Percentiles rank a stretch among this genome's conserved stretches.
Conservation (phyloP, 1,140 invertebrate species). For the Drosophila bifasciata region DNA sequence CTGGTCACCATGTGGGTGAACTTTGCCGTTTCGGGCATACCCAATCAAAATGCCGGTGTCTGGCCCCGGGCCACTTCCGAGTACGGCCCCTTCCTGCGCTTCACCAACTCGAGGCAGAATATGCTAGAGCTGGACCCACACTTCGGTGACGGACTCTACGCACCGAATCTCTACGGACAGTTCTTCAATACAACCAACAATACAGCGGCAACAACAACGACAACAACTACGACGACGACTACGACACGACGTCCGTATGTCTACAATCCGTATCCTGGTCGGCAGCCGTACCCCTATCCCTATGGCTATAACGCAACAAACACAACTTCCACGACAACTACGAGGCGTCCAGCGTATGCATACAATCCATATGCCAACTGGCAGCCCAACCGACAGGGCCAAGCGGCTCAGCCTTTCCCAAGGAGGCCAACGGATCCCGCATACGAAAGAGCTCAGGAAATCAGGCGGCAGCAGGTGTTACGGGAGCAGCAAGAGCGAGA, state of each 20-base stretch:
- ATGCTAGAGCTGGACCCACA: slow-evolving; percentile 72
- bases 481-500: slow-evolving; percentile 16
- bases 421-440: slow-evolving; percentile 13
- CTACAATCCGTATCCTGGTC: slow-evolving; percentile 31
- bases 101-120: slow-evolving; percentile 57
- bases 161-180: slow-evolving; percentile 59
- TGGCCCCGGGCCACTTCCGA: slow-evolving; percentile 69
- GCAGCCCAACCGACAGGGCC: not conserved
- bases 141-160: slow-evolving; percentile 69
- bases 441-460: slow-evolving; percentile 18
- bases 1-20: slow-evolving; percentile 73
- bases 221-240: slow-evolving; percentile 16
- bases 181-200: slow-evolving; percentile 29
- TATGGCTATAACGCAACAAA: slow-evolving; percentile 11
- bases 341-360: too few species aligned
- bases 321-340: not conserved
- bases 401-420: not conserved
- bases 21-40: slow-evolving; percentile 61
- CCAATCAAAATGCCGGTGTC: slow-evolving; percentile 48
- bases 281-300: slow-evolving; percentile 9
- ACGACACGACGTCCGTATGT: slow-evolving; percentile 46
- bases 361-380: not conserved
- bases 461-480: slow-evolving; percentile 11
- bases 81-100: slow-evolving; percentile 71
- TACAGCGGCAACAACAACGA: not conserved